These are phyloP conservation scores for Drosophila gaucha DNA, from an alignment of 2,888 invertebrate genomes.

Conservation along the genomic window DNA sequence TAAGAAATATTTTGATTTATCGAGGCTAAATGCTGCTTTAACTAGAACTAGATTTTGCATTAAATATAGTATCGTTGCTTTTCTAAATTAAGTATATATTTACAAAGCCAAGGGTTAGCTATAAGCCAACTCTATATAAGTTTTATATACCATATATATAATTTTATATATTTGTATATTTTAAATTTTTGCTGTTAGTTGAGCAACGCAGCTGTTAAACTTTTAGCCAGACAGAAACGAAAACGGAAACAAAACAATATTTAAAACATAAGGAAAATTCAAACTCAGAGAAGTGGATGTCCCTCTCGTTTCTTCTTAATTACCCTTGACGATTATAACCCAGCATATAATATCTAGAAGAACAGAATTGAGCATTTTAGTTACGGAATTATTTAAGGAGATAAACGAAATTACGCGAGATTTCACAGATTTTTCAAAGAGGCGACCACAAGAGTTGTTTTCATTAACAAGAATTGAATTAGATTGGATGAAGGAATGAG, in stretches of 20 bases:
- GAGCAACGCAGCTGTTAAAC: conserved; percentile 53
- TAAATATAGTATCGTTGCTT: conserved; percentile 19
- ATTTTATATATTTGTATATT: neutral
- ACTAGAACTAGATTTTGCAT: conserved; percentile 25
- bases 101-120: conserved; percentile 43
- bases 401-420: conserved; percentile 21
- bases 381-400: conserved; percentile 51
- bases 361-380: conserved; percentile 74
- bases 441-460: conserved; percentile 62
- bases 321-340: conserved; percentile 85
- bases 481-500: conserved; percentile 20
- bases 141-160: neutral
- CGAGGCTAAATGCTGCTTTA: conserved; percentile 40
- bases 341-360: conserved; percentile 85
- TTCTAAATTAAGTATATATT: conserved; percentile 38
- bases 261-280: conserved; percentile 32
- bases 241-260: conserved; percentile 29
- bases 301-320: conserved; percentile 58
- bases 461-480: conserved; percentile 24
- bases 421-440: conserved; percentile 12
- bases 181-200: conserved; percentile 44
- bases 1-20: conserved; percentile 22
- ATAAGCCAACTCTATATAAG: conserved; percentile 2
- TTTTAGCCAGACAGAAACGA: conserved; percentile 32
- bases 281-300: conserved; percentile 36